Conservation (phyloP, 2,113 vertebrate species). For the Ictalurus punctatus region DNA sequence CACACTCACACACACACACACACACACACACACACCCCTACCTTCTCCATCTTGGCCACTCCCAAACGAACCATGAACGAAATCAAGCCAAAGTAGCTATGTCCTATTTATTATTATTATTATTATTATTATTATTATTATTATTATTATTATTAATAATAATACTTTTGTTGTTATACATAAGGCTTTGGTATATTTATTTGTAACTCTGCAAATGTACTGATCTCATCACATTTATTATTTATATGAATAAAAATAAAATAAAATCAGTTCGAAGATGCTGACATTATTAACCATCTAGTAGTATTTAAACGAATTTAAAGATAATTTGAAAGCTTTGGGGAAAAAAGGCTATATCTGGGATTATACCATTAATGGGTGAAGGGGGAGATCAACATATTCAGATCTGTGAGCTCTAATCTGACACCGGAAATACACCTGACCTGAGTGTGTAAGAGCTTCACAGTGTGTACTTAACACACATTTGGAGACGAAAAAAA, state of each 20-base stretch:
- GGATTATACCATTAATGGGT: neutral
- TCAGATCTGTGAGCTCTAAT: neutral
- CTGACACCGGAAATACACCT: neutral
- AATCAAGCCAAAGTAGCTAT: neutral
- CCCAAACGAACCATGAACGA: neutral
- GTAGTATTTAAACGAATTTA: neutral
- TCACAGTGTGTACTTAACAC: no score
- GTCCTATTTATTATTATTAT: neutral
- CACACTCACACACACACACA: slow-evolving; percentile 1
- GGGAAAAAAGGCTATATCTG: neutral
- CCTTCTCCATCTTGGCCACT: neutral
- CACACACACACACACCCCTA: neutral
- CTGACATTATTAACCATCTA: neutral
- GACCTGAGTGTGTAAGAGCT: neutral
- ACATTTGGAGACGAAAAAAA: no score
- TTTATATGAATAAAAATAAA: neutral
- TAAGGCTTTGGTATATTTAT: neutral
- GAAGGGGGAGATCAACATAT: neutral
- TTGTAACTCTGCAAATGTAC: neutral
- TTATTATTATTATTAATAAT: neutral
- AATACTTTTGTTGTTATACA: neutral
- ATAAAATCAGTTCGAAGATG: neutral
- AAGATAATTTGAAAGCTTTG: neutral
- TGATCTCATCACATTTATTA: neutral
- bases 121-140: neutral